These are phyloP conservation scores for Acinonyx jubatus DNA, from an alignment of 2,113 vertebrate genomes.

Conservation along the genomic window DNA sequence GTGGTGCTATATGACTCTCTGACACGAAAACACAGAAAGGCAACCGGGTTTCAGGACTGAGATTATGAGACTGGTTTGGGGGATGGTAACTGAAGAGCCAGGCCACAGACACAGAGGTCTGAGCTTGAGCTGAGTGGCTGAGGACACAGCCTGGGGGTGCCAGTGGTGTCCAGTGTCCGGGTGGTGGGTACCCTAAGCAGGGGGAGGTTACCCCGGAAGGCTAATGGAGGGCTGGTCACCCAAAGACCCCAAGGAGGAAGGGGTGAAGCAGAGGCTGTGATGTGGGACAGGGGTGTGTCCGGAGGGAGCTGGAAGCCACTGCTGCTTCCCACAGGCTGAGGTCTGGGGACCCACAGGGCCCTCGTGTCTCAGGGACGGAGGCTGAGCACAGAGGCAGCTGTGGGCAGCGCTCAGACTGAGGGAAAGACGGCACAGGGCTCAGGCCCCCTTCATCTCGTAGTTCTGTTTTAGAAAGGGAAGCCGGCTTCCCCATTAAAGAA, in stretches of 20 bases:
- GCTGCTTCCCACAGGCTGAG: neutral
- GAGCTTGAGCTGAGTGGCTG: neutral
- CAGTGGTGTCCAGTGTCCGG: fast-evolving
- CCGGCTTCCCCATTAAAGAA: too few relatives aligned
- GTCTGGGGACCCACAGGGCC: neutral
- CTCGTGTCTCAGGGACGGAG: fast-evolving
- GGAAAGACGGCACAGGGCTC: too few relatives aligned
- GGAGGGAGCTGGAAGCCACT: too few relatives aligned
- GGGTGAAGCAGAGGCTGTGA: neutral
- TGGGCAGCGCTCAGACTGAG: too few relatives aligned
- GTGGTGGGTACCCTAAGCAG: neutral
- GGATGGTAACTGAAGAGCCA: neutral
- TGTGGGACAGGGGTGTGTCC: neutral
- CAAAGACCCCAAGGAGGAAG: neutral
- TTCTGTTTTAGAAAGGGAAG: neutral
- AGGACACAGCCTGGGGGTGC: neutral
- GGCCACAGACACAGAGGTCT: neutral
- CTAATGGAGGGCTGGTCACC: neutral
- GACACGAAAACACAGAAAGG: too few relatives aligned
- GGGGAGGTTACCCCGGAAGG: neutral
- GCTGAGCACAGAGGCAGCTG: too few relatives aligned
- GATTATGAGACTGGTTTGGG: too few relatives aligned
- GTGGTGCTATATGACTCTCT: too few relatives aligned
- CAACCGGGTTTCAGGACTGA: neutral
- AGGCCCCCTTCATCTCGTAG: too few relatives aligned